Evolutionary conservation across 2,113 vertebrate species (phyloP).

Genomic region (Narcine bancroftii): DNA sequence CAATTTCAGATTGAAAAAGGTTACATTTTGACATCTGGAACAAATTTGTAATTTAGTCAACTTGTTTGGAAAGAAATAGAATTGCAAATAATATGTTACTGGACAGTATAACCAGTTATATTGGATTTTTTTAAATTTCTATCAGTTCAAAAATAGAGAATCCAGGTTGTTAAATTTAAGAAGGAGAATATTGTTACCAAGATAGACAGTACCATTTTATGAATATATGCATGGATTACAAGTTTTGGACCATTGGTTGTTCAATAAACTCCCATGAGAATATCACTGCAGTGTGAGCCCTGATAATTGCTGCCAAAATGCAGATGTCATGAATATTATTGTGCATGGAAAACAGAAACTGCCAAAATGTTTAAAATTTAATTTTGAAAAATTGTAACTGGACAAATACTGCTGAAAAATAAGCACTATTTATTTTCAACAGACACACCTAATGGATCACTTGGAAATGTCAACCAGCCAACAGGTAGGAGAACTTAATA

Average conservation of each 20-base stretch:
- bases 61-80: background rate
- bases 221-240: background rate
- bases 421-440: constrained; percentile 29
- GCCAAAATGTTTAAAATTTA: background rate
- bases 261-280: background rate
- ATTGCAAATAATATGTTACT: background rate
- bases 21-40: background rate
- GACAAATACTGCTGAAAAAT: background rate
- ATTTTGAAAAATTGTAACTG: background rate
- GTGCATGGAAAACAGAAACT: background rate
- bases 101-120: background rate
- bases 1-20: no score
- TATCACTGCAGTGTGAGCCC: background rate
- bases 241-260: background rate
- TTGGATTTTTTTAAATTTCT: background rate
- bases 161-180: background rate
- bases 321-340: background rate
- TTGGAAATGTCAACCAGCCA: constrained; percentile 19
- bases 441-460: constrained; percentile 28
- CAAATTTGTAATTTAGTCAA: background rate
- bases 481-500: constrained; percentile 33
- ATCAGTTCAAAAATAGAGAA: background rate
- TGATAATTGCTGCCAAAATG: background rate
- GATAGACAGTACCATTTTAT: background rate
- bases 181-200: background rate